Conservation (phyloP, 2,888 invertebrate genomes). For the Thymelicus lineola region DNA sequence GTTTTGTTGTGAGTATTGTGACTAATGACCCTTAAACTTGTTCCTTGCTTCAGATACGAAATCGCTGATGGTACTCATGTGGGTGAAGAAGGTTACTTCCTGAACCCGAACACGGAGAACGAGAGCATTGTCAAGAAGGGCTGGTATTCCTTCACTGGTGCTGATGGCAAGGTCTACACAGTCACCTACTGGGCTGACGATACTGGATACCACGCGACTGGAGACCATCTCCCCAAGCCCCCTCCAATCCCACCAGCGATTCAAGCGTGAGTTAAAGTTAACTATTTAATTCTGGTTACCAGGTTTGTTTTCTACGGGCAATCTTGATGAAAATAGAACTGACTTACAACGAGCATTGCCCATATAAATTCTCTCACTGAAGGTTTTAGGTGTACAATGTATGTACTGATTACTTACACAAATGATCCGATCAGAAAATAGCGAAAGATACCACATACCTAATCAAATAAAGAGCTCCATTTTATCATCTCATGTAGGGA, state of each 20-base stretch:
- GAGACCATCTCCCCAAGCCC: constrained; percentile 76
- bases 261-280: constrained; percentile 70
- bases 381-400: too few species aligned
- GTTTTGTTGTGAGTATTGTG: too few species aligned
- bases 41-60: constrained; percentile 63
- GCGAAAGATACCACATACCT: too few species aligned
- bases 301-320: too few species aligned
- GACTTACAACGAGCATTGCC: too few species aligned
- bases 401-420: too few species aligned
- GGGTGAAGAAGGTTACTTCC: constrained; percentile 73
- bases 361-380: too few species aligned
- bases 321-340: too few species aligned
- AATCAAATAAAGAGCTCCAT: too few species aligned
- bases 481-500: too few species aligned
- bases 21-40: not conserved
- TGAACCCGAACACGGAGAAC: constrained; percentile 63
- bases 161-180: constrained; percentile 74
- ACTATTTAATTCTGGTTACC: too few species aligned
- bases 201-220: constrained; percentile 76
- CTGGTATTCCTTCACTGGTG: constrained; percentile 74
- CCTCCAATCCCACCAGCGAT: constrained; percentile 70
- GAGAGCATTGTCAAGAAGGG: constrained; percentile 78
- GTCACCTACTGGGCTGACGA: constrained; percentile 78
- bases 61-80: constrained; percentile 77
- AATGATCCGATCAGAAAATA: too few species aligned